Base-by-base conservation (phyloP, 1,140 invertebrate species). In the Lanistes nyassanus region DNA sequence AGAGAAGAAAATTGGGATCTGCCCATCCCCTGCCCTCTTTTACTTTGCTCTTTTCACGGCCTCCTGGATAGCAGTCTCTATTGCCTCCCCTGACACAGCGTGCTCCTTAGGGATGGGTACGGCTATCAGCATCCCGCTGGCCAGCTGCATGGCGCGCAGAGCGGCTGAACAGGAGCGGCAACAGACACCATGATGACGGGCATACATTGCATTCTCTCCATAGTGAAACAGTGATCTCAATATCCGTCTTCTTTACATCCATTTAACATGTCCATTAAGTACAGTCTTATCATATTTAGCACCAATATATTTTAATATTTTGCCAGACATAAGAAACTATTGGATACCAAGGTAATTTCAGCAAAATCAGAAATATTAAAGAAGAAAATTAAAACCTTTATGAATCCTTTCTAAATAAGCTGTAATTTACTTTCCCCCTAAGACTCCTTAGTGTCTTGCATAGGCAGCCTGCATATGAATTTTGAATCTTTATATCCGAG, bases 121-220 rank as follows among this genome's bases (percentile, higher is more conserved):
- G 7, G 95, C 97, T 73, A 99, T 91, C 7, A 99, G 90, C 58
- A 97, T 92, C 0, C 97, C 98, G 65, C 93, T 95, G 53, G 92
- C 82, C 4, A 98, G 85, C 56, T 62, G 16, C 23, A 36, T 21
- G 0, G 1, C 21, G 16, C 11, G 70, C 26, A 55, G 2, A 26
- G 55, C 55, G 26, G 56, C 70, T 72, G 70, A 21, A 21, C 2
- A 53, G 26, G 26, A 31, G 34, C 23, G 34, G 19, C 9, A 65
- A 34, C 31, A 42, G 19, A 47, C 42, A 47, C 42, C 9, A 13
- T 47, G 9, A 47, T 42, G 5, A 47, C 9, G 34, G 0, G 36
- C 29, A 65, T 31, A 65, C 26, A 13, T 2, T 31, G 23, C 62
- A 65, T 31, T 7, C 1, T 60, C 42, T 47, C 9, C 2, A 26